These are phyloP conservation scores for Gymnothorax javanicus DNA, from an alignment of 2,797 vertebrate genomes.

Conservation along the genomic window DNA sequence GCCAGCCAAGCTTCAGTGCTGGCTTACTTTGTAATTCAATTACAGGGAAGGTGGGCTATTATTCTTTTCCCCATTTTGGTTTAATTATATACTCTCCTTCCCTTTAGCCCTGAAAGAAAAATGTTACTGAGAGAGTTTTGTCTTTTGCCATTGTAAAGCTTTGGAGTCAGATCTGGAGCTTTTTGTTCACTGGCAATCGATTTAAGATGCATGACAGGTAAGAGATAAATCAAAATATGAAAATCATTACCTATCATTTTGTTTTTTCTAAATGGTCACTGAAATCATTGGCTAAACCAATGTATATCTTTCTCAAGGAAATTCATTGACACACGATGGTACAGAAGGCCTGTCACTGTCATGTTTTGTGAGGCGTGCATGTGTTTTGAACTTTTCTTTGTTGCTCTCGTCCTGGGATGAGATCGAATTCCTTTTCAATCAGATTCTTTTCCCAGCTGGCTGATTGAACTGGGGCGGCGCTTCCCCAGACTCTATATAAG, in stretches of 20 bases:
- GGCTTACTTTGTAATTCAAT: slow-evolving; percentile 30
- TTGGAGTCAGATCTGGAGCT: neutral
- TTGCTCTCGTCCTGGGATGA: too few species aligned
- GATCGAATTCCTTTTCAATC: too few species aligned
- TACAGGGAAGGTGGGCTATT: neutral
- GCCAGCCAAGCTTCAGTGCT: slow-evolving; percentile 11
- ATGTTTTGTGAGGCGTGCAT: too few species aligned
- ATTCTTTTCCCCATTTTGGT: slow-evolving; percentile 8
- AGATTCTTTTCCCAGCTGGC: too few species aligned
- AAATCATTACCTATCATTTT: neutral
- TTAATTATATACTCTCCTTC: slow-evolving; percentile 14
- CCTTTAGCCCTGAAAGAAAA: neutral
- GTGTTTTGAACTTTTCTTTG: too few species aligned
- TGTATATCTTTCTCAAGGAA: neutral
- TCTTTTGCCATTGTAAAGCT: slow-evolving; percentile 18
- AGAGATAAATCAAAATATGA: neutral
- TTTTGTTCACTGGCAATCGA: neutral
- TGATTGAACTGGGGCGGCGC: too few species aligned
- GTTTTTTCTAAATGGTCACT: neutral
- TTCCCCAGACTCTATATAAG: too few species aligned
- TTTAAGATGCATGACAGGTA: neutral
- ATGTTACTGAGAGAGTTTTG: neutral
- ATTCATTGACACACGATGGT: neutral
- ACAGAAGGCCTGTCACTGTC: neutral
- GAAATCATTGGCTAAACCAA: neutral